A percentile compares a stretch with the other conserved stretches of the same genome.
phyloP scores from a whole-genome alignment of 2,113 vertebrate genomes.

The Gymnocephalus cernua region DNA sequence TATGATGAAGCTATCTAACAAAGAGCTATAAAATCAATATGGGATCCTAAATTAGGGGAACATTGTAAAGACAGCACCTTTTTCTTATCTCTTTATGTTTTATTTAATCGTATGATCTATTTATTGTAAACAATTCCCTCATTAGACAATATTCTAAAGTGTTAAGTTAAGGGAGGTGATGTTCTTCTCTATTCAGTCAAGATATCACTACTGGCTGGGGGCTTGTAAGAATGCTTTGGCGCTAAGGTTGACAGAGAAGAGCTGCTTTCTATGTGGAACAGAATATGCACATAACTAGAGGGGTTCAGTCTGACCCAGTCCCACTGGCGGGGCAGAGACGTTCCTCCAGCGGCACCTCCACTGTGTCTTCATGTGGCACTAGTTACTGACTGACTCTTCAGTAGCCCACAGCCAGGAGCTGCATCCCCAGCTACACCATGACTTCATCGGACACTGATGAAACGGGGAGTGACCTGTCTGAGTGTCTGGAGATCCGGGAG shows the following conservation, averaged over 20 bases:
- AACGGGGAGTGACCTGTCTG: constrained; percentile 78
- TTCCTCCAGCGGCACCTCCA: constrained; percentile 42
- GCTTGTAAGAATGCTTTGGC: constrained; percentile 8
- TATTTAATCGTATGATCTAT: not conserved
- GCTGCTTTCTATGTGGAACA: constrained; percentile 61
- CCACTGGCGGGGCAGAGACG: constrained; percentile 51
- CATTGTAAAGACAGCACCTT: not conserved
- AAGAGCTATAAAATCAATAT: constrained; percentile 76
- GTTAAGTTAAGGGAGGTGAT: constrained; percentile 25
- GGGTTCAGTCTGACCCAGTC: constrained; percentile 46
- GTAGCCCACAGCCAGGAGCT: constrained; percentile 26
- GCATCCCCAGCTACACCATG: constrained; percentile 69
- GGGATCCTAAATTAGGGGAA: constrained; percentile 12
- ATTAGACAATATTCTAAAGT: not conserved
- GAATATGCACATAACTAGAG: constrained; percentile 70
- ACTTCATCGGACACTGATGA: constrained; percentile 79
- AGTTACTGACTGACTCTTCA: constrained; percentile 40
- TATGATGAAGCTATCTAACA: constrained; percentile 70
- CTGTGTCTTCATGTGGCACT: constrained; percentile 53
- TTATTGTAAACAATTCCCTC: constrained; percentile 18
- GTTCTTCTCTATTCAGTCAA: constrained; percentile 9
- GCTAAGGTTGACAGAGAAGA: constrained; percentile 32
- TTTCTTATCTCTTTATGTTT: not conserved
- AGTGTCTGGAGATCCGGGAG: constrained; percentile 75
- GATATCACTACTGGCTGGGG: constrained; percentile 5